These are phyloP conservation scores for Indicator maculatus DNA, from an alignment of 2,113 vertebrate genomes.

Conservation along the genomic window DNA sequence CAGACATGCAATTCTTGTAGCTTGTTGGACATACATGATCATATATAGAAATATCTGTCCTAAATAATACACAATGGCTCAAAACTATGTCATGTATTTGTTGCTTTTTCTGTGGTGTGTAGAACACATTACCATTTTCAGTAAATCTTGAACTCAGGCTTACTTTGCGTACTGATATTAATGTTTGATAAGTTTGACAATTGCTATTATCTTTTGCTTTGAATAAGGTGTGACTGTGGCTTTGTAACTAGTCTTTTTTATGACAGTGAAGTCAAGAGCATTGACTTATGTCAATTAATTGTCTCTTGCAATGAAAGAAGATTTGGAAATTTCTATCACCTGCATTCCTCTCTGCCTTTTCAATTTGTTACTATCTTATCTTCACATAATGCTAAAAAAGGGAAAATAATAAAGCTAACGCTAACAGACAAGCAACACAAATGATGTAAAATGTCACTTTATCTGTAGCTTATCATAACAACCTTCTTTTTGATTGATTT, in stretches of 20 bases:
- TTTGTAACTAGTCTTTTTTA: constrained; percentile 1
- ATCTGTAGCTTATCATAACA: constrained; percentile 15
- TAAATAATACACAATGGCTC: neutral
- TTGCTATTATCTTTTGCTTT: neutral
- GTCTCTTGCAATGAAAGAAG: neutral
- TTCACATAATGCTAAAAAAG: constrained; percentile 26
- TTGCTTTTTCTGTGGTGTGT: neutral
- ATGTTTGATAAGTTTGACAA: constrained; percentile 3
- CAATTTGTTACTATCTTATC: neutral
- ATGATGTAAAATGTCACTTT: constrained; percentile 62
- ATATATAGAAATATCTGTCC: neutral
- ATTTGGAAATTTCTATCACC: constrained; percentile 14
- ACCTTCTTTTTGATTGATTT: constrained; percentile 18
- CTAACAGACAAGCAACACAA: constrained; percentile 43
- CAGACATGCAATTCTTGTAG: neutral
- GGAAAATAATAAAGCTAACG: constrained; percentile 41
- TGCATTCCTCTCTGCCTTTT: constrained; percentile 1
- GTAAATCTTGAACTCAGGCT: neutral
- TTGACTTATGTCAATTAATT: neutral
- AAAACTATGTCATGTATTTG: neutral
- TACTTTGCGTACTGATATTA: neutral
- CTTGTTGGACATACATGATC: neutral
- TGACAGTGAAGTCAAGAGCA: neutral
- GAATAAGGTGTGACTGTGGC: neutral
- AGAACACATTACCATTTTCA: neutral